Evolutionary conservation across 2,797 vertebrate species (phyloP).

Genomic region (Huso huso): DNA sequence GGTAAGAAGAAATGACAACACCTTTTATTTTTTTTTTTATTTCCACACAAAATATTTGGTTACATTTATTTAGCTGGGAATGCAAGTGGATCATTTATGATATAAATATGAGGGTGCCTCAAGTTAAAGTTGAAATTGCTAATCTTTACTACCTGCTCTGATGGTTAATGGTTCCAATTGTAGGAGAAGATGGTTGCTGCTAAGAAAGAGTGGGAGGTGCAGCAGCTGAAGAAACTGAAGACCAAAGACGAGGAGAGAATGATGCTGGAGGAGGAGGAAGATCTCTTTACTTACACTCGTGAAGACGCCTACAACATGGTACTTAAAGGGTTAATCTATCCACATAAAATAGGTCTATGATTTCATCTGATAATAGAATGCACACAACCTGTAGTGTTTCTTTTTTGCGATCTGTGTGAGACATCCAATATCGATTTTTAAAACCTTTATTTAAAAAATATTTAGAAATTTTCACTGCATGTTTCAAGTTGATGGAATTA

Average conservation of each 20-base stretch:
- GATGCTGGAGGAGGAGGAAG: conserved; percentile 71
- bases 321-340: conserved; percentile 12
- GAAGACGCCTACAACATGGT: conserved; percentile 92
- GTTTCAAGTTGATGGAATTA: no score
- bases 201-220: conserved; percentile 75
- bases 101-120: background rate
- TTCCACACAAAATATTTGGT: background rate
- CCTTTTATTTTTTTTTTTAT: background rate
- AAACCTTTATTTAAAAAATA: no score
- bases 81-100: background rate
- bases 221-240: conserved; percentile 70
- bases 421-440: no score
- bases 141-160: background rate
- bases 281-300: conserved; percentile 83
- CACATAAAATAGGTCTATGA: no score
- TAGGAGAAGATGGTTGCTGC: conserved; percentile 64
- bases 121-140: background rate
- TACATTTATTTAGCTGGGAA: background rate
- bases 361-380: no score
- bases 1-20: conserved; percentile 45
- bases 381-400: no score
- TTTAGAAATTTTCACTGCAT: no score
- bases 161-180: conserved; percentile 3
- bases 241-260: conserved; percentile 61
- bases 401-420: no score